These are phyloP conservation scores for Oncorhynchus keta DNA, from an alignment of 2,113 vertebrate species.

Conservation along the genomic window DNA sequence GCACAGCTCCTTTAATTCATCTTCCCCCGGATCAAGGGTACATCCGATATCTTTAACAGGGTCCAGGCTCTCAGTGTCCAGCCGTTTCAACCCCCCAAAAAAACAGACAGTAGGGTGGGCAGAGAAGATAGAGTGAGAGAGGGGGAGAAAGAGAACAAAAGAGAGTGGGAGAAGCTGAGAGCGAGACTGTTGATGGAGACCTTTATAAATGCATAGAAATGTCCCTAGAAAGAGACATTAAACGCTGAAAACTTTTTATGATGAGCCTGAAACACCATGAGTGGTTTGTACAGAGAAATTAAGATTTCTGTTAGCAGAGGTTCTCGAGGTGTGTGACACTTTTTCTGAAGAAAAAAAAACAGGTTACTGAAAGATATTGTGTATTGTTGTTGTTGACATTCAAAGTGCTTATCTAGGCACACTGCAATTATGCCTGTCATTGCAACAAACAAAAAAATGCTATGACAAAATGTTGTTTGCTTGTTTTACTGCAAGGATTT, in stretches of 20 bases:
- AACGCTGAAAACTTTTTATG: background rate
- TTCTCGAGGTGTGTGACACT: no score
- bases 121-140: background rate
- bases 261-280: background rate
- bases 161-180: background rate
- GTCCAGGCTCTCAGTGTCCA: constrained; percentile 2
- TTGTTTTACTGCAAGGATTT: no score
- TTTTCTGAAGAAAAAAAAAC: no score
- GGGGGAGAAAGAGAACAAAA: background rate
- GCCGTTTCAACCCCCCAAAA: constrained; percentile 14
- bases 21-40: constrained; percentile 57
- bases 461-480: no score
- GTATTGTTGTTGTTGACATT: constrained; percentile 37
- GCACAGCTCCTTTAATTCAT: constrained; percentile 66
- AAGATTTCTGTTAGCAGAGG: no score
- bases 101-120: constrained; percentile 2
- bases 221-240: background rate
- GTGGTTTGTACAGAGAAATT: background rate
- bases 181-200: background rate
- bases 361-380: no score
- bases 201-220: background rate
- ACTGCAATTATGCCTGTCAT: background rate
- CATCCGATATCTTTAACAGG: constrained; percentile 65
- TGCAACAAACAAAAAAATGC: no score
- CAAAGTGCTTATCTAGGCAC: constrained; percentile 29